Evolutionary conservation across 2,797 vertebrate species (phyloP), one percentile per base, ranked within the genome.

Genomic region (Iguana delicatissima): DNA sequence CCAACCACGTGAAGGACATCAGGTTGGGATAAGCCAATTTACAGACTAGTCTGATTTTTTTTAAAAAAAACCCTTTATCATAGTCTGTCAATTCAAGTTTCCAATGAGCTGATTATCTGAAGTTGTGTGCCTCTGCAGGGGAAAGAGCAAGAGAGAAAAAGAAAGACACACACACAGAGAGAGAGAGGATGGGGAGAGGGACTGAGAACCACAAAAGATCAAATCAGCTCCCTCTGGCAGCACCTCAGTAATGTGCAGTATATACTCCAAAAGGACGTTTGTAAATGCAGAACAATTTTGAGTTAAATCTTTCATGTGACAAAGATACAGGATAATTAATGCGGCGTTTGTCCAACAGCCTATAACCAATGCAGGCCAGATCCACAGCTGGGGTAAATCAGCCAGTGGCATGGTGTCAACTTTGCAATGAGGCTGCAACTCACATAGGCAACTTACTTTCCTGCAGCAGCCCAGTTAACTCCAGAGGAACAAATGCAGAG

Each of bases 261-360:
- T 94, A 94, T 18, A 95, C 91, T 93, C 93, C 93, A 46, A n/a
- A 69, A 32, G 35, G 32, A 96, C 94, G 13, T 95, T 95, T 96
- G 95, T 93, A 95, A 74, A 82, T 62, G 55, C 93, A 95, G 94
- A 94, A 89, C 94, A 93, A 92, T 92, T 95, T 96, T 94, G 95
- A 96, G 94, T 93, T 91, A 79, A 87, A 55, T 92, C 89, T 95
- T 93, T 92, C 91, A 93, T 94, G 93, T 42, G 85, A 91, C 87
- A 73, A 84, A 67, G 92, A 92, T 89, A 94, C 91, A 93, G 90
- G 92, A 93, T 86, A 91, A 83, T 91, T 6, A 92, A 80, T 42
- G 76, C 80, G 76, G 91, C 64, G 0, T 89, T 89, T 73, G 59
- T 79, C 12, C 80, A 89, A 81, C 35, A 87, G 80, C 89, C 89